Evolutionary conservation across 1,140 invertebrate species (phyloP).

Genomic region (Ladona fulva): DNA sequence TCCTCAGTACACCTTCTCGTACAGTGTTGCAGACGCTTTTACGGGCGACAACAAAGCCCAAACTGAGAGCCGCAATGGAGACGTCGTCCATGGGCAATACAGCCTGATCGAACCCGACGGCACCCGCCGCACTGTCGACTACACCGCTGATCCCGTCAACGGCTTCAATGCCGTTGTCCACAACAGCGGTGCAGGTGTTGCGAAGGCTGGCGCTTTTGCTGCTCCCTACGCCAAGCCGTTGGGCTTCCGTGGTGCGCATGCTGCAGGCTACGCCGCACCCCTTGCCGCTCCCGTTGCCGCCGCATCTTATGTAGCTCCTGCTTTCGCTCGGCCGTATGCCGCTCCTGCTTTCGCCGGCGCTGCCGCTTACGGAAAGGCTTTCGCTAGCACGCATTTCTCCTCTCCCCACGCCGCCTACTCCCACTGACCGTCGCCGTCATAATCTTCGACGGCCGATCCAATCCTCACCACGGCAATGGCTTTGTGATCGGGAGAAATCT

Average conservation of each 20-base stretch:
- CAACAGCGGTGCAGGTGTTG: slow-evolving; percentile 24
- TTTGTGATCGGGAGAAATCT: too few relatives aligned
- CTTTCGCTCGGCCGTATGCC: background rate
- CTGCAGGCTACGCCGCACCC: slow-evolving; percentile 15
- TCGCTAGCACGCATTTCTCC: background rate
- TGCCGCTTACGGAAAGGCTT: background rate
- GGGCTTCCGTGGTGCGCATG: slow-evolving; percentile 5
- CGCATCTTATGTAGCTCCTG: background rate
- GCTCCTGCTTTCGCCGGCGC: background rate
- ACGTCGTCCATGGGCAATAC: slow-evolving; percentile 58
- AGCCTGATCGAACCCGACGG: slow-evolving; percentile 49
- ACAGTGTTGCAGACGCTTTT: slow-evolving; percentile 51
- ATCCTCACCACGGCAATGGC: too few relatives aligned
- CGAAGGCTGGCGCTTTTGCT: slow-evolving; percentile 22
- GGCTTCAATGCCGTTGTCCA: slow-evolving; percentile 42
- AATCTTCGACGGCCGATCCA: too few relatives aligned
- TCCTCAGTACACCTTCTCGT: slow-evolving; percentile 51
- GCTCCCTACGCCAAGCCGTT: slow-evolving; percentile 20
- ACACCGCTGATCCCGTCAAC: slow-evolving; percentile 42
- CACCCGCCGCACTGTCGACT: slow-evolving; percentile 40
- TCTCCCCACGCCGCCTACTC: background rate
- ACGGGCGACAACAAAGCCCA: slow-evolving; percentile 60
- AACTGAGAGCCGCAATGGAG: slow-evolving; percentile 55
- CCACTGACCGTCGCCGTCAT: too few relatives aligned
- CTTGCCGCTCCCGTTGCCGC: background rate